Evolutionary conservation across 2,113 vertebrate species (phyloP).

Genomic region (Muntiacus reevesi): DNA sequence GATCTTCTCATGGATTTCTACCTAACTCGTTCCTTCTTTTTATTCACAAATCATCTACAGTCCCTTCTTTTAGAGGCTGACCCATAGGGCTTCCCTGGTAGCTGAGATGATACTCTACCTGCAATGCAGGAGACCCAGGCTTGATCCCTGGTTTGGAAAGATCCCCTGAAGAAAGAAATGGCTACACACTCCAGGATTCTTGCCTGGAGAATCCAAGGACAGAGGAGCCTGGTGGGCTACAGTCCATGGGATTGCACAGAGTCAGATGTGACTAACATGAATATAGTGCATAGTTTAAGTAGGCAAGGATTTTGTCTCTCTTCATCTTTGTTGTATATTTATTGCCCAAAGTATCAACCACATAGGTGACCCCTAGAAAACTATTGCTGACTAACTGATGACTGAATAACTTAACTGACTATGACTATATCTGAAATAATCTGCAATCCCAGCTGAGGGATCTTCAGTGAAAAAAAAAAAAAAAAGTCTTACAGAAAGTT

Average conservation of each 20-base stretch:
- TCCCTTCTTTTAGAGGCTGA: background rate
- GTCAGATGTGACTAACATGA: fast-evolving
- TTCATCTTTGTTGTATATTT: background rate
- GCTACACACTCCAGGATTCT: background rate
- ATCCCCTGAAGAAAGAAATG: background rate
- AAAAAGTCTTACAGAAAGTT: background rate
- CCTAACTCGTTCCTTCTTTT: background rate
- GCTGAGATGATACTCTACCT: background rate
- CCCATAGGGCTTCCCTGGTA: background rate
- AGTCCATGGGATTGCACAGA: background rate
- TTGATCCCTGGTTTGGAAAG: background rate
- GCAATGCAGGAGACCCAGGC: background rate
- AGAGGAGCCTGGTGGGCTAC: background rate
- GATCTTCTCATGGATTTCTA: background rate
- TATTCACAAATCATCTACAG: background rate
- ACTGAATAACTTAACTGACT: background rate
- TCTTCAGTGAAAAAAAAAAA: background rate
- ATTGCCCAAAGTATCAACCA: background rate
- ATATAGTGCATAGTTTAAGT: background rate
- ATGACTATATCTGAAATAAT: background rate
- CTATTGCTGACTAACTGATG: background rate
- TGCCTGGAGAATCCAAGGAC: background rate
- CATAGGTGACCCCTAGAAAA: background rate
- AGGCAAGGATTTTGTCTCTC: background rate
- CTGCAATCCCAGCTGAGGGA: background rate